Conservation (phyloP, 2,888 invertebrate genomes). For the Lochmaea capreae region DNA sequence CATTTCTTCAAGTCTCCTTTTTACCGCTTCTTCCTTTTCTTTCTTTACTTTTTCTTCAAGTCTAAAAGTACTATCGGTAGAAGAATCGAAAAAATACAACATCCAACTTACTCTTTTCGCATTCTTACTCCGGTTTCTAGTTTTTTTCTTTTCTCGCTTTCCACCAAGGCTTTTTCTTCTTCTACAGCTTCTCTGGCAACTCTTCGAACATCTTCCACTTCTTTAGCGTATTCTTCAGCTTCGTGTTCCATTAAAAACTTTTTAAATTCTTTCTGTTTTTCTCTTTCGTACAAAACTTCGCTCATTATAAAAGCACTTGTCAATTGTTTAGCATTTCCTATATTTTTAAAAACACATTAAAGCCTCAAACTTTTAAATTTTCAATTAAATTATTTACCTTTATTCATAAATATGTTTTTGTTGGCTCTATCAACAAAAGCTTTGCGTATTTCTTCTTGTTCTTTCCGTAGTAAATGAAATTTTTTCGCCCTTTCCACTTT, state of each 20-base stretch:
- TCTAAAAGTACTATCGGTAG: conserved; percentile 5
- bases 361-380: neutral
- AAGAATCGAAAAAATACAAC: neutral
- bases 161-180: conserved; percentile 53
- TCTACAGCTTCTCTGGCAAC: conserved; percentile 48
- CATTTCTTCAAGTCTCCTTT: conserved; percentile 57
- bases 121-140: neutral
- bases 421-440: conserved; percentile 56
- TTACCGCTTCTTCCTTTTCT: conserved; percentile 32
- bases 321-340: conserved; percentile 56
- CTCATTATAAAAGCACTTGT: conserved; percentile 58
- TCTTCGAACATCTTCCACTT: conserved; percentile 49
- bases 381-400: neutral
- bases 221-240: conserved; percentile 47
- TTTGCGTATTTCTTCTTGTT: conserved; percentile 52
- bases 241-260: conserved; percentile 58
- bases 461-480: conserved; percentile 48
- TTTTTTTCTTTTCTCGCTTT: conserved; percentile 36
- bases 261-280: conserved; percentile 59
- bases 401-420: conserved; percentile 53
- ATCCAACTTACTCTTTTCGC: conserved; percentile 7
- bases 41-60: conserved; percentile 15
- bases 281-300: conserved; percentile 59
- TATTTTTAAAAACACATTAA: conserved; percentile 29
- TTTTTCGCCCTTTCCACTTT: conserved; percentile 50